Conservation (phyloP, 2,888 invertebrate genomes). For the Drosophila eohydei region DNA sequence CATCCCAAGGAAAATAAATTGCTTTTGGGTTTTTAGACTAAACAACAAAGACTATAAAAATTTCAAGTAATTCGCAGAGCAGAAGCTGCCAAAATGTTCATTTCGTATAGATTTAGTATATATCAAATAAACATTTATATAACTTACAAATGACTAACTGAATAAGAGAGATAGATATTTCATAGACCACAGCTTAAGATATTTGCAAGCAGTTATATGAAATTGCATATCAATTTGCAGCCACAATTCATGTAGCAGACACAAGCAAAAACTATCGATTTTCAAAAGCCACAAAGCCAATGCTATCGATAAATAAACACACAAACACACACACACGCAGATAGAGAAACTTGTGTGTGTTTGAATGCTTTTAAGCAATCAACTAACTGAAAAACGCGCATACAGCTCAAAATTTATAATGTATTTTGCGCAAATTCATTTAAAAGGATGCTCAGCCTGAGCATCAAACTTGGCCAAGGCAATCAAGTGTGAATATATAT, state of each 20-base stretch:
- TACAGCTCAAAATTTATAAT: constrained; percentile 64
- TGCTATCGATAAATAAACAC: constrained; percentile 36
- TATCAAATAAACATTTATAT: background rate
- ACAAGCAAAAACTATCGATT: constrained; percentile 50
- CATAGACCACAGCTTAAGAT: background rate
- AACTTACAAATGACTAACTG: background rate
- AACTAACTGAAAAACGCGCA: constrained; percentile 50
- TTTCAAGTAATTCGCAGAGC: background rate
- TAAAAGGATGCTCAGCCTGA: constrained; percentile 68
- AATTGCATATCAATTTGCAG: constrained; percentile 29
- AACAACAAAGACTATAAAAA: background rate
- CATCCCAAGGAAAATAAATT: no score
- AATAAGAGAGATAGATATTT: background rate
- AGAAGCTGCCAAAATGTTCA: background rate
- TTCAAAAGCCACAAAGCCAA: constrained; percentile 40
- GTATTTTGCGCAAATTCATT: constrained; percentile 70
- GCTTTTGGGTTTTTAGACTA: no score
- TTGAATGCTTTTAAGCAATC: constrained; percentile 60
- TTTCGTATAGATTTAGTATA: background rate
- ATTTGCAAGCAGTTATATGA: constrained; percentile 9
- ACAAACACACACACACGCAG: background rate
- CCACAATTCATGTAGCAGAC: constrained; percentile 15
- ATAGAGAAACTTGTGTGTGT: background rate
- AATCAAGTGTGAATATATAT: constrained; percentile 25
- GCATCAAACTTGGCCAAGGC: constrained; percentile 68